These are phyloP conservation scores for Dromius quadrimaculatus DNA, from an alignment of 2,888 invertebrate species.

Conservation along the genomic window DNA sequence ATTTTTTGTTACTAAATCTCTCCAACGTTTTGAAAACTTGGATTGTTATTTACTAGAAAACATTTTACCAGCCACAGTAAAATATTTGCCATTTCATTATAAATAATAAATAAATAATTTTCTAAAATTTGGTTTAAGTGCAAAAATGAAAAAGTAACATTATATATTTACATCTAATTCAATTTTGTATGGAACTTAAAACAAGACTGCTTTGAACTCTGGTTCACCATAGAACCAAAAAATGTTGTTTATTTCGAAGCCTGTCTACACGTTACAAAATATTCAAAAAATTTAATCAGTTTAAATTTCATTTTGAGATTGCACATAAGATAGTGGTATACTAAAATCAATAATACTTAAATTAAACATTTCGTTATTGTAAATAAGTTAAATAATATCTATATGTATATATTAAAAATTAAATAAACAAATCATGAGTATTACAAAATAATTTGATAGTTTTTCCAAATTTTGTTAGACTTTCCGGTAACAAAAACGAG, in stretches of 20 bases:
- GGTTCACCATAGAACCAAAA: too few relatives aligned
- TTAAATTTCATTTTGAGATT: constrained; percentile 7
- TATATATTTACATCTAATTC: constrained; percentile 25
- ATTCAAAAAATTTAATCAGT: not conserved
- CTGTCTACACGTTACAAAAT: too few relatives aligned
- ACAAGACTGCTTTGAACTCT: too few relatives aligned
- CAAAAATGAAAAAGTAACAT: constrained; percentile 45
- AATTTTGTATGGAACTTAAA: constrained; percentile 42
- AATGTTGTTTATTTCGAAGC: too few relatives aligned
- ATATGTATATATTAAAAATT: constrained; percentile 38
- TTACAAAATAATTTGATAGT: constrained; percentile 31
- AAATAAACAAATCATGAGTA: constrained; percentile 36
- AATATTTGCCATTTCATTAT: constrained; percentile 29
- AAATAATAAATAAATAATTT: constrained; percentile 49
- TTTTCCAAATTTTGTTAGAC: constrained; percentile 17
- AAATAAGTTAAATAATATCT: constrained; percentile 46
- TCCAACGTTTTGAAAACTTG: constrained; percentile 26
- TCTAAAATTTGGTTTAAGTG: constrained; percentile 45
- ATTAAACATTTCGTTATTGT: constrained; percentile 26
- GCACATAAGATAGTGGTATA: constrained; percentile 39
- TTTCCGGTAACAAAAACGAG: constrained; percentile 36
- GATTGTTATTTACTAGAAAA: constrained; percentile 9
- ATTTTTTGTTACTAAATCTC: not conserved
- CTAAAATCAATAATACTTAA: constrained; percentile 51
- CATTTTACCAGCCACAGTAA: constrained; percentile 41